Conservation (phyloP, 1,140 invertebrate species). For the Zophobas atratus region DNA sequence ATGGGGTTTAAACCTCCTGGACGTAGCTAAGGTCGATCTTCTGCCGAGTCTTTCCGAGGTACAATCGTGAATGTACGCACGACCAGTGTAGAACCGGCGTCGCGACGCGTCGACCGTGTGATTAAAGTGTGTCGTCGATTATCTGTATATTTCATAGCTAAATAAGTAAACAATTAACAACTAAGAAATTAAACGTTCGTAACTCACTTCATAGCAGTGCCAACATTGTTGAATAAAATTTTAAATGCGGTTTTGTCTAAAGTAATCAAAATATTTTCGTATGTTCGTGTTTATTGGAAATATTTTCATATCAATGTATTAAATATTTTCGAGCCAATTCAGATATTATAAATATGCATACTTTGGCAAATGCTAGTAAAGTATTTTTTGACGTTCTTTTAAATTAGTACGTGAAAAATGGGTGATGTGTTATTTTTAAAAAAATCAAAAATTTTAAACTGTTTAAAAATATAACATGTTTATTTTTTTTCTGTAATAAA, state of each 20-base stretch:
- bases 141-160: conserved; percentile 27
- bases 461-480: not conserved
- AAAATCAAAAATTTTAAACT: not conserved
- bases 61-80: conserved; percentile 45
- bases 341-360: conserved; percentile 22
- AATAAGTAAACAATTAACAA: conserved; percentile 40
- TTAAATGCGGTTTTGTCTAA: not conserved
- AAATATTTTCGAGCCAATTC: conserved; percentile 26
- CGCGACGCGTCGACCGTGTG: conserved; percentile 47
- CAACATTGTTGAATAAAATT: not conserved
- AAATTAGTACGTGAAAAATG: conserved; percentile 3
- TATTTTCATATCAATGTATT: conserved; percentile 10
- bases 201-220: not conserved
- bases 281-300: not conserved
- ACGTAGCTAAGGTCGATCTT: conserved; percentile 45
- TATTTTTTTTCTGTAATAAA: no score
- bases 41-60: conserved; percentile 27
- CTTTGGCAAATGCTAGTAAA: not conserved
- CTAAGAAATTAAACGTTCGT: conserved; percentile 1
- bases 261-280: not conserved
- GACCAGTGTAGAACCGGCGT: conserved; percentile 45
- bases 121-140: conserved; percentile 36
- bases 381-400: conserved; percentile 24
- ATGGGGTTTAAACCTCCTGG: conserved; percentile 31
- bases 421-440: conserved; percentile 13